Evolutionary conservation across 2,113 vertebrate species (phyloP).

Genomic region (Isurus oxyrinchus): DNA sequence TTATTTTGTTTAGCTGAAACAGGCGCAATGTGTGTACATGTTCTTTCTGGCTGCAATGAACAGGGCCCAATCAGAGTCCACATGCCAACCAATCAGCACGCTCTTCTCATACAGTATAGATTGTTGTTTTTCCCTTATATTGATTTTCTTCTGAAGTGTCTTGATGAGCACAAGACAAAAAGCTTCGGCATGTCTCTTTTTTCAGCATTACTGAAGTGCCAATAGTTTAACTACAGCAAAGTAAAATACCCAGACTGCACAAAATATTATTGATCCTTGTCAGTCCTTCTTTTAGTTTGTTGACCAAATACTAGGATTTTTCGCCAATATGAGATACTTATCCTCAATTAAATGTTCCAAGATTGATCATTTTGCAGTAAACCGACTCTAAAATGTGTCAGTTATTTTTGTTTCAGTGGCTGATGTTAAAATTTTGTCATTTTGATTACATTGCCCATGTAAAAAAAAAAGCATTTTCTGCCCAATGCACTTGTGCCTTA

Average conservation of each 20-base stretch:
- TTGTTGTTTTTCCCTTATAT: too few relatives aligned
- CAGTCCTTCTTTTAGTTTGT: background rate
- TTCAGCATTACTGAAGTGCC: background rate
- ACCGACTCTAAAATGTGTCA: background rate
- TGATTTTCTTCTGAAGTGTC: too few relatives aligned
- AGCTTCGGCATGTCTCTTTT: too few relatives aligned
- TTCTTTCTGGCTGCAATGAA: too few relatives aligned
- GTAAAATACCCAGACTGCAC: background rate
- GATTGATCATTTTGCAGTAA: background rate
- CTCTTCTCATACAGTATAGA: too few relatives aligned
- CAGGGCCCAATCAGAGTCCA: too few relatives aligned
- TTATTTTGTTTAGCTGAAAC: too few relatives aligned
- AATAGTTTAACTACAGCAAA: background rate
- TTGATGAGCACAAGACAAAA: too few relatives aligned
- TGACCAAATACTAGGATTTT: background rate
- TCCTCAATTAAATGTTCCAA: background rate
- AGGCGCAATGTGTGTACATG: too few relatives aligned
- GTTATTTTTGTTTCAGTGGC: background rate
- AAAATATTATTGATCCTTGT: background rate
- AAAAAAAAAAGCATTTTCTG: background rate
- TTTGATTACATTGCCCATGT: background rate
- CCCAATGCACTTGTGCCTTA: background rate
- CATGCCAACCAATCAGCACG: too few relatives aligned
- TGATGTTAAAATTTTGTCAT: background rate
- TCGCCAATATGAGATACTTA: background rate